Evolutionary conservation across 2,113 vertebrate species (phyloP).

Genomic region (Phylloscopus whistleri): DNA sequence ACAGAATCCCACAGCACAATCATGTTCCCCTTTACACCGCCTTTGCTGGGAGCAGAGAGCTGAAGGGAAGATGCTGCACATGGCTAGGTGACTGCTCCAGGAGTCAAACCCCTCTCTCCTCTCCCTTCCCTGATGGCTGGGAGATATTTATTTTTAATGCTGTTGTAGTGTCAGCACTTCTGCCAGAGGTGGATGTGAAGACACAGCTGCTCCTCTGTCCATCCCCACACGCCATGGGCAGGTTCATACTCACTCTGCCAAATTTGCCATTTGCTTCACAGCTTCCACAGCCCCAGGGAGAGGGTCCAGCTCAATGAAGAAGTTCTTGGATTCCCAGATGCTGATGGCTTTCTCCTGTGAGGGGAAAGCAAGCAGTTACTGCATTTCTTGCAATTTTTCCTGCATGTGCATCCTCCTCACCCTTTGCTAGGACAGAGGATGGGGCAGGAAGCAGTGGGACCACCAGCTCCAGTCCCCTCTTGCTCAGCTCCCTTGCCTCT

Average conservation of each 20-base stretch:
- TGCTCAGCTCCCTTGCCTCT: background rate
- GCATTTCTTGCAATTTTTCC: background rate
- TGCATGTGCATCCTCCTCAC: background rate
- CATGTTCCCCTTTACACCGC: background rate
- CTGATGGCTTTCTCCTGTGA: constrained; percentile 90
- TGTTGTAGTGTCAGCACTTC: background rate
- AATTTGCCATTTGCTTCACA: constrained; percentile 88
- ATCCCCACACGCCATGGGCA: rapidly evolving
- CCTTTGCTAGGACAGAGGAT: background rate
- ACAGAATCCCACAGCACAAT: background rate
- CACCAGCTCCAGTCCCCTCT: background rate
- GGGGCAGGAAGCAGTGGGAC: background rate
- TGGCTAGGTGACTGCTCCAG: background rate
- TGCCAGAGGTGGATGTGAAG: background rate
- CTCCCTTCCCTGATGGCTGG: background rate
- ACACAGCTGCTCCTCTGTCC: background rate
- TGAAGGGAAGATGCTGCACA: background rate
- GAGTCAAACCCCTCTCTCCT: background rate
- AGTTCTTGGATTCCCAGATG: constrained; percentile 94
- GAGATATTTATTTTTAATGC: background rate
- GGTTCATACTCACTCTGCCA: constrained; percentile 82
- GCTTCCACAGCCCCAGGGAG: constrained; percentile 91
- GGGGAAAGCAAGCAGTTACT: background rate
- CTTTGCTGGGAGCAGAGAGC: background rate
- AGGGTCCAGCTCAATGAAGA: constrained; percentile 90